A percentile compares a stretch with the other conserved stretches of the same genome.
These are phyloP conservation scores for Lepilemur septentrionalis DNA, from an alignment of 2,797 vertebrate species.

Conservation along the genomic window DNA sequence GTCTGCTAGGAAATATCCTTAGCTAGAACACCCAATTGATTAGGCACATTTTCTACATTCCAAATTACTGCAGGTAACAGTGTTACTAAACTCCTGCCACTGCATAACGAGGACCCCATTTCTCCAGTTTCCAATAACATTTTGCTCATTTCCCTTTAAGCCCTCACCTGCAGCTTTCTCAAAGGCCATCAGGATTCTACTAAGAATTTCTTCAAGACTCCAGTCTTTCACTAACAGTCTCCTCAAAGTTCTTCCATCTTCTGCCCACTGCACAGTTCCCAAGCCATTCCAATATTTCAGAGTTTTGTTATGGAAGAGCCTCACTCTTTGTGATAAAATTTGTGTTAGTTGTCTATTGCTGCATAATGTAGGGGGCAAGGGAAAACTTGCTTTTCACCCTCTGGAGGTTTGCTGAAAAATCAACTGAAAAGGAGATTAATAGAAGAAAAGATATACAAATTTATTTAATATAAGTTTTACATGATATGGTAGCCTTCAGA, in stretches of 20 bases:
- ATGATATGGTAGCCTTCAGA: neutral
- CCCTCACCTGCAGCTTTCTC: neutral
- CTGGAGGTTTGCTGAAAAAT: neutral
- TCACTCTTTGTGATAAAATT: neutral
- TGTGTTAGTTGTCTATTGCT: neutral
- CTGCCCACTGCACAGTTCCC: neutral
- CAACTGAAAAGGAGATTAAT: neutral
- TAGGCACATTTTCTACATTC: neutral
- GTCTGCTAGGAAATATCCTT: slow-evolving; percentile 1
- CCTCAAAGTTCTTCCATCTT: neutral
- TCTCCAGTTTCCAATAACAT: neutral
- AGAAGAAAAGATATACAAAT: neutral
- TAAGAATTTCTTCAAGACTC: neutral
- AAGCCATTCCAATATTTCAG: neutral
- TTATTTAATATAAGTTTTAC: neutral
- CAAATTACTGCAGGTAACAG: neutral
- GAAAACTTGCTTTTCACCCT: neutral
- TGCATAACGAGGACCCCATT: neutral
- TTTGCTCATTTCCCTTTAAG: neutral
- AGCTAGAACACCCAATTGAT: neutral
- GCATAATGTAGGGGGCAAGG: neutral
- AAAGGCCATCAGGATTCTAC: neutral
- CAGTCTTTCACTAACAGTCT: neutral
- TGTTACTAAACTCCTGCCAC: neutral
- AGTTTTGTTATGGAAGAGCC: neutral